Evolutionary conservation across 1,140 invertebrate genomes (phyloP), one percentile per base, ranked within the genome.

Genomic region (Dermatophagoides farinae): DNA sequence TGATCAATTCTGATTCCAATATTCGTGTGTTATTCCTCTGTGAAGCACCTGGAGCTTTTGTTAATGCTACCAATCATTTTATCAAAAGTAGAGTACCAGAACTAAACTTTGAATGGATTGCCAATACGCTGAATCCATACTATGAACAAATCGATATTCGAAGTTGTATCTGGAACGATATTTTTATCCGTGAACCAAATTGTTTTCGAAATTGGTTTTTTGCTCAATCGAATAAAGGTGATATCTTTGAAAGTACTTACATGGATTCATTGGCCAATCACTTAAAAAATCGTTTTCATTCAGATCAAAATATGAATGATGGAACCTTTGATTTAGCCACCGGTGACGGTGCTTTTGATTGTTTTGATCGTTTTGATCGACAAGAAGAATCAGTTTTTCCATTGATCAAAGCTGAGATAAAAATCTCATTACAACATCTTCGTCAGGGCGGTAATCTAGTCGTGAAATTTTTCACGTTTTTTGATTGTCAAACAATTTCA

Each of bases 281-380:
- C 49, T 71, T 88, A 6, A 39, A 46, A 55, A 25, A 38, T 1
- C 23, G 25, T 55, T 12, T 55, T 37, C 9, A 53, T 2, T n/a
- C 40, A 50, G 58, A 44, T 40, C 5, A 40, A 8, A 41, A 44
- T n/a, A 37, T 14, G 53, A 16, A 31, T 16, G 41, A 43, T 22
- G 57, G 46, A 39, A 23, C 50, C 16, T 62, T 62, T 58, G 52
- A 64, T 50, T 50, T 60, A 65, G 79, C 95, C 8, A 96, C 91
- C 4, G 88, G 88, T 25, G 91, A 97, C 77, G 91, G 91, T 0
- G 92, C 88, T 67, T 79, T 93, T 18, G 83, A 93, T 70, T 96
- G 90, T 68, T 77, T 82, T 59, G 74, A 78, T 18, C 76, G 82
- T 65, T 89, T 88, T 6, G 84, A 79, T 51, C 84, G 88, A 67